Evolutionary conservation across 2,113 vertebrate genomes (phyloP).

Genomic region (Penelope pileata): DNA sequence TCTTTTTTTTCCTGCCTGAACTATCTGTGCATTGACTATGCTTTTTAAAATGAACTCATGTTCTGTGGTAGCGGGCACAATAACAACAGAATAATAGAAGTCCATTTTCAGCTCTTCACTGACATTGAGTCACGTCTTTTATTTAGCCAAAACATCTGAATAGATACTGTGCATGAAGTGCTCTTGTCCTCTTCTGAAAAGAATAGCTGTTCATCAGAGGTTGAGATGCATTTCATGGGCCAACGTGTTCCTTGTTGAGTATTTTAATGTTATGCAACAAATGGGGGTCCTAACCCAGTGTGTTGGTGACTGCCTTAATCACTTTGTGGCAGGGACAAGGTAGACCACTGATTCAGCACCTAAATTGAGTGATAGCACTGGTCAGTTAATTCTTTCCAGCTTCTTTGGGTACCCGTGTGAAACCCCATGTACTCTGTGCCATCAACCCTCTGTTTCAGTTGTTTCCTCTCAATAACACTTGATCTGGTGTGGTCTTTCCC

Average conservation of each 20-base stretch:
- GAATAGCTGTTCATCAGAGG: neutral
- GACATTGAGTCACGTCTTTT: neutral
- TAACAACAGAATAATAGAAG: neutral
- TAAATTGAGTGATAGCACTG: neutral
- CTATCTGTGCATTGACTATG: constrained; percentile 29
- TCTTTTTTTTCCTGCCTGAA: constrained; percentile 42
- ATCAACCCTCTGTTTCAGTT: neutral
- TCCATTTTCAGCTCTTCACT: constrained; percentile 47
- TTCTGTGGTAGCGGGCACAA: neutral
- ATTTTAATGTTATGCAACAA: neutral
- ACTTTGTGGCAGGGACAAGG: neutral
- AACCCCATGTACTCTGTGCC: neutral
- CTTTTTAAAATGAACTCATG: neutral
- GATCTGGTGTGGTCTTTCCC: neutral
- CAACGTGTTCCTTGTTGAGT: neutral
- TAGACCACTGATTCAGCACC: neutral
- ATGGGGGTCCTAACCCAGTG: neutral
- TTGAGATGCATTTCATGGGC: neutral
- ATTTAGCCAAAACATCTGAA: neutral
- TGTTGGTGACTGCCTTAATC: neutral
- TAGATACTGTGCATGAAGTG: neutral
- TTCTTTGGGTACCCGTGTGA: neutral
- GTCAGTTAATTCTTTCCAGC: neutral
- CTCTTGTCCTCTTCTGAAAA: neutral
- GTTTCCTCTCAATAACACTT: neutral